Evolutionary conservation across 2,888 invertebrate species (phyloP).

Genomic region (Orthosia cruda): DNA sequence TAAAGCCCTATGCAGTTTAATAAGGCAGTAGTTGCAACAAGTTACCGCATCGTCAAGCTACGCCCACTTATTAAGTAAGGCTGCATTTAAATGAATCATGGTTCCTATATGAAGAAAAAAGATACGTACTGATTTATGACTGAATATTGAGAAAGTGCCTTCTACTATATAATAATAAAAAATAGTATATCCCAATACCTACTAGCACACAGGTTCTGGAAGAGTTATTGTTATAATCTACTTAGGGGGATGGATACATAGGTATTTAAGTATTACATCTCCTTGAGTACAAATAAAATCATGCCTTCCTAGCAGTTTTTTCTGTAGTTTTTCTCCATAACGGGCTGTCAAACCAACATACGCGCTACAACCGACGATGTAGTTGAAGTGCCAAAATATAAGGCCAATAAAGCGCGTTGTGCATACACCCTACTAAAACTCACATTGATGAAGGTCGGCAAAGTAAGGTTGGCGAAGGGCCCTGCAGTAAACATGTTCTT

Average conservation of each 20-base stretch:
- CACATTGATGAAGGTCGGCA: slow-evolving; percentile 85
- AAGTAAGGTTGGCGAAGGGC: slow-evolving; percentile 84
- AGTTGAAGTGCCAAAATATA: too few relatives aligned
- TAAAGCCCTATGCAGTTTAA: slow-evolving; percentile 1
- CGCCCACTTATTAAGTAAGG: neutral
- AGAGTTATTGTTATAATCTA: too few relatives aligned
- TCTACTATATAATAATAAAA: neutral
- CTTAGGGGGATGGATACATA: too few relatives aligned
- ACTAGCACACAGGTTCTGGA: too few relatives aligned
- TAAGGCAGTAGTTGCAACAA: slow-evolving; percentile 9
- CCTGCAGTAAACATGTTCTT: slow-evolving; percentile 84
- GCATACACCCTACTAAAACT: slow-evolving; percentile 21
- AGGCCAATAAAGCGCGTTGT: too few relatives aligned
- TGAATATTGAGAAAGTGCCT: neutral
- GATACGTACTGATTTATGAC: neutral
- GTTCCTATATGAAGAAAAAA: neutral
- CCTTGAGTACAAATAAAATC: neutral
- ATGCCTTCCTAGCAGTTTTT: neutral
- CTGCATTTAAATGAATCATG: neutral
- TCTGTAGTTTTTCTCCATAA: too few relatives aligned
- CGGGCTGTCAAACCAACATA: too few relatives aligned
- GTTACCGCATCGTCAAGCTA: slow-evolving; percentile 11
- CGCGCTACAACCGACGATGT: too few relatives aligned
- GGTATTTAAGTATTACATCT: neutral
- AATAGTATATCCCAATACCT: neutral